Evolutionary conservation across 2,113 vertebrate genomes (phyloP).

Genomic region (Ciconia maguari): DNA sequence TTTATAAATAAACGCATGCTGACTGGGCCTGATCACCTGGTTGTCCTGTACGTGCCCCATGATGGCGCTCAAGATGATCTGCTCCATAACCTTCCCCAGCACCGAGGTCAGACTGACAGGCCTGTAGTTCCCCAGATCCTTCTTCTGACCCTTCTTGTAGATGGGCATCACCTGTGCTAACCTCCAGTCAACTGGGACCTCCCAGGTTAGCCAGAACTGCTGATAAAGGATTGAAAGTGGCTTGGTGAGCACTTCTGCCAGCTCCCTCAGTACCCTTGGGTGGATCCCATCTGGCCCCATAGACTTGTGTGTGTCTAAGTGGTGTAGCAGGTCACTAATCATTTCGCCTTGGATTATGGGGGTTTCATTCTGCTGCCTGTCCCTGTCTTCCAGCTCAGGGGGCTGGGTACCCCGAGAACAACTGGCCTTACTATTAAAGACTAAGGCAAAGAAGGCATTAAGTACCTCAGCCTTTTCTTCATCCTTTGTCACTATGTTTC

Average conservation of each 20-base stretch:
- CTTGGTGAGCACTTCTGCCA: neutral
- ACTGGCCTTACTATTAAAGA: too few relatives aligned
- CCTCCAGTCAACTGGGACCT: neutral
- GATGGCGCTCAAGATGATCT: neutral
- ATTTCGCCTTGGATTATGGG: neutral
- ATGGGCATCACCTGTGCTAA: neutral
- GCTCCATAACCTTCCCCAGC: neutral
- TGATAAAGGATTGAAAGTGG: neutral
- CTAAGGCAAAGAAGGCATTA: neutral
- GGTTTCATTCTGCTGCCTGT: neutral
- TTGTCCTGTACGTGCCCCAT: fast-evolving
- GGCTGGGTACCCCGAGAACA: neutral
- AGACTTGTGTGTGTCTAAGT: too few relatives aligned
- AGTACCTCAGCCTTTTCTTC: neutral
- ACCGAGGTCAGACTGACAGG: neutral
- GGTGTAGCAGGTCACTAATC: neutral
- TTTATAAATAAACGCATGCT: neutral
- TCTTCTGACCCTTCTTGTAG: neutral
- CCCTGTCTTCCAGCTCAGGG: neutral
- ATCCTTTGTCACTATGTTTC: neutral
- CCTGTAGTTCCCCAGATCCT: neutral
- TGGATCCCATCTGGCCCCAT: too few relatives aligned
- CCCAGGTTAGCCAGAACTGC: neutral
- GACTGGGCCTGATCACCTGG: neutral
- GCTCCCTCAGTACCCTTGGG: too few relatives aligned